A percentile compares a stretch with the other conserved stretches of the same genome.
Evolutionary conservation across 2,797 vertebrate species (phyloP).

Genomic region (Nannoperca australis): DNA sequence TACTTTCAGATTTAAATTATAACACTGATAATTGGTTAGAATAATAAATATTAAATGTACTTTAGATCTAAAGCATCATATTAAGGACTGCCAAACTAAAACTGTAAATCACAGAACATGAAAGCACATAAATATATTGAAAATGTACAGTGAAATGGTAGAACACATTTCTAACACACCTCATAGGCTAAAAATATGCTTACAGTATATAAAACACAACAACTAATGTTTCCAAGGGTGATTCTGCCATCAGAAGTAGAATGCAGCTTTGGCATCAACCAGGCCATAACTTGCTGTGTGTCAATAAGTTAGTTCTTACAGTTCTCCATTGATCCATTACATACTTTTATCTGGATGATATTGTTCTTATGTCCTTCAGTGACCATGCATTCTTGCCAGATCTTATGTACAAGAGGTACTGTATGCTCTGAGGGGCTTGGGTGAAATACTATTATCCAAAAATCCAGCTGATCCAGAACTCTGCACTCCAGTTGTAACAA

Average conservation of each 20-base stretch:
- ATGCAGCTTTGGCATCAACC: background rate
- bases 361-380: background rate
- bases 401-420: background rate
- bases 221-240: background rate
- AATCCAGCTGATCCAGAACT: background rate
- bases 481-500: background rate
- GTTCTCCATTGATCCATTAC: background rate
- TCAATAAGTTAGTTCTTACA: conserved; percentile 5
- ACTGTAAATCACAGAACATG: background rate
- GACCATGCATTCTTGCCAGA: background rate
- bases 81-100: background rate
- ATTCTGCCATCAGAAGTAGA: background rate
- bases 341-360: conserved; percentile 1
- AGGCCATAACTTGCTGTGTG: background rate
- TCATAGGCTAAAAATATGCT: background rate
- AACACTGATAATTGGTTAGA: background rate
- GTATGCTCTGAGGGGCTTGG: conserved; percentile 1
- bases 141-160: background rate
- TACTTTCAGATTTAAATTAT: background rate
- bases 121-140: background rate
- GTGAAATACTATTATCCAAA: background rate
- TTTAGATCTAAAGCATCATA: background rate
- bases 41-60: background rate
- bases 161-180: background rate
- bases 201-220: background rate